Evolutionary conservation across 2,797 vertebrate genomes (phyloP).

Genomic region (Diglossa cyanea): DNA sequence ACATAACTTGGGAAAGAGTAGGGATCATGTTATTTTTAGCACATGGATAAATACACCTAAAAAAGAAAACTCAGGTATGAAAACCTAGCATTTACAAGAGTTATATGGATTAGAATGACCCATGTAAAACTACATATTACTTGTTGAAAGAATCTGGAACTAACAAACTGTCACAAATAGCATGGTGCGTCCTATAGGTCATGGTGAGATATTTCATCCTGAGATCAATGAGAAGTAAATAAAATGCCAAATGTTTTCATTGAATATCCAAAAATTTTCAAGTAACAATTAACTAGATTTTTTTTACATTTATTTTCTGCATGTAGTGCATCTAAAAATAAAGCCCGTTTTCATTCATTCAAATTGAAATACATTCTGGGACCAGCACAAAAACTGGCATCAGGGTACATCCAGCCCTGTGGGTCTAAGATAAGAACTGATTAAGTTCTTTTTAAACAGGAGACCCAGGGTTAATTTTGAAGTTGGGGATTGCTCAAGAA

Average conservation of each 20-base stretch:
- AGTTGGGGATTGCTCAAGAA: neutral
- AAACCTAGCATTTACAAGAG: neutral
- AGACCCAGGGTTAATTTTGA: neutral
- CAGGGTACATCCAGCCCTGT: neutral
- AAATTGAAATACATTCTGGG: neutral
- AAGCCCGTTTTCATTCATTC: neutral
- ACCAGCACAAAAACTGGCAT: neutral
- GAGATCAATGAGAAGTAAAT: neutral
- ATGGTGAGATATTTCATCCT: neutral
- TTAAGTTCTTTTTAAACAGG: neutral
- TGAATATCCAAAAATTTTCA: neutral
- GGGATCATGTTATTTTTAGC: neutral
- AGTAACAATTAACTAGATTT: neutral
- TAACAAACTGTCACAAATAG: neutral
- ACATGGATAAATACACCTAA: neutral
- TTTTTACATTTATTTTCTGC: neutral
- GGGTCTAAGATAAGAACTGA: neutral
- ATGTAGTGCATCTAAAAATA: neutral
- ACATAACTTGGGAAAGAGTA: neutral
- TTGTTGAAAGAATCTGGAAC: neutral
- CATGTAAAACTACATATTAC: neutral
- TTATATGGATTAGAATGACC: neutral
- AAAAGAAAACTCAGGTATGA: neutral
- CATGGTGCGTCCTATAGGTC: neutral
- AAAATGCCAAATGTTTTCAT: neutral